Base-by-base conservation (phyloP, 2,888 invertebrate species). In the Caenorhabditis sp. region DNA sequence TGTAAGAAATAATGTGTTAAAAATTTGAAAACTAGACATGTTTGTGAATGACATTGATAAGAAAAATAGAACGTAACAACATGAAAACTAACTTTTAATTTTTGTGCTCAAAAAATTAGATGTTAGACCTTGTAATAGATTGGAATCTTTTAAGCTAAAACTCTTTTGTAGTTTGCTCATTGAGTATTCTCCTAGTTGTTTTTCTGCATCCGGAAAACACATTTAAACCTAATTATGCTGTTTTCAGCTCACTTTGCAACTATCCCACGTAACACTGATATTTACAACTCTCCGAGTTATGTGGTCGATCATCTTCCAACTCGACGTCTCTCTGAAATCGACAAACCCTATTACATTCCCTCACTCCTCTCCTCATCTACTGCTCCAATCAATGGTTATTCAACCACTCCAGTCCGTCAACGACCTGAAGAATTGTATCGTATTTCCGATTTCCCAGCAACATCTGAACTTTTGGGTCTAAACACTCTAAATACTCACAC, bases 301-400 rank as follows among this genome's bases (percentile, higher is more conserved):
- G 63, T 73, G 31, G 66, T 62, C 23, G 68, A 73, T 38, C 73
- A 73, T 69, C 60, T 73, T 36, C 68, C 65, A 52, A 56, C 73
- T 10, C 53, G 73, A 12, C 49, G 73, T 43, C 50, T 73, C 20
- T 68, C 73, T 0, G 68, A 73, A 57, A 69, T 73, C 23, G 72
- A 69, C 59, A 69, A 62, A 31, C 73, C 68, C 5, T 61, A 59
- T 27, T 73, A 69, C 52, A 63, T 73, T 12, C 63, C 62, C 25
- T 61, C 26, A 27, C 59, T 69, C 26, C 20, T 73, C 0, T 63
- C 65, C 1, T 36, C 27, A 1, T 59, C 61, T 12, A 64, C 67
- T 21, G 38, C 57, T 36, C 25, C 14, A 31, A 31, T 31, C 23
- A 20, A 58, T 58, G 67, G 68, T 14, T 66, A 63, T 38, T 63